Evolutionary conservation across 2,888 invertebrate genomes (phyloP).

Genomic region (Mythimna loreyi): DNA sequence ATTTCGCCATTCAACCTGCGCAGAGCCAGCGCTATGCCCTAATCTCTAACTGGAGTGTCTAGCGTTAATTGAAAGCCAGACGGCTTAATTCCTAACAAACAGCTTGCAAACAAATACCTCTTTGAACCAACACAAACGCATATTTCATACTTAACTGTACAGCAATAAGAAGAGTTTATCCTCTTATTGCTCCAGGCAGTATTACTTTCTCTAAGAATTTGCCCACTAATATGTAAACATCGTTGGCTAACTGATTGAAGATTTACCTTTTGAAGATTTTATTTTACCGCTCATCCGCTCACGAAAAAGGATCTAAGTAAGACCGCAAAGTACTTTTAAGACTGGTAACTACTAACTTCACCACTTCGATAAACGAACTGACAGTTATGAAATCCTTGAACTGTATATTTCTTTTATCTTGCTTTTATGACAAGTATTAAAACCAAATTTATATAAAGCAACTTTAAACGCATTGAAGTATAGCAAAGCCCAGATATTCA

Average conservation of each 20-base stretch:
- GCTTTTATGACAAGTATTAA: neutral
- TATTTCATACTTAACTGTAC: slow-evolving; percentile 8
- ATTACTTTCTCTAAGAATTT: slow-evolving; percentile 14
- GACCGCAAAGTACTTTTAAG: slow-evolving; percentile 20
- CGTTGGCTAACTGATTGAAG: slow-evolving; percentile 4
- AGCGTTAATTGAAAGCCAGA: slow-evolving; percentile 83
- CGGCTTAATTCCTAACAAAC: slow-evolving; percentile 75
- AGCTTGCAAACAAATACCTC: slow-evolving; percentile 71
- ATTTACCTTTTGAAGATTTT: slow-evolving; percentile 49
- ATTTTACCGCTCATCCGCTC: slow-evolving; percentile 26
- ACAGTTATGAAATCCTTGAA: slow-evolving; percentile 19
- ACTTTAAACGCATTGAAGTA: slow-evolving; percentile 5
- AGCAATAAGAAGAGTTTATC: neutral
- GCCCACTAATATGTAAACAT: slow-evolving; percentile 26
- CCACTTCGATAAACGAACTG: neutral
- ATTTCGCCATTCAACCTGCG: slow-evolving; percentile 71
- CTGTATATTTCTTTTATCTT: slow-evolving; percentile 10
- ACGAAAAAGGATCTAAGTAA: slow-evolving; percentile 10
- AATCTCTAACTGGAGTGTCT: slow-evolving; percentile 71
- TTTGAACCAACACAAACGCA: slow-evolving; percentile 44
- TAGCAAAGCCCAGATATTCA: slow-evolving; percentile 11
- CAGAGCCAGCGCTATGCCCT: slow-evolving; percentile 61
- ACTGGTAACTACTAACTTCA: slow-evolving; percentile 22
- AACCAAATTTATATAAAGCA: neutral
- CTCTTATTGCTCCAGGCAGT: neutral